Conservation (phyloP, 92 coral and sea anemone species). For the Plumapathes pennacea region DNA sequence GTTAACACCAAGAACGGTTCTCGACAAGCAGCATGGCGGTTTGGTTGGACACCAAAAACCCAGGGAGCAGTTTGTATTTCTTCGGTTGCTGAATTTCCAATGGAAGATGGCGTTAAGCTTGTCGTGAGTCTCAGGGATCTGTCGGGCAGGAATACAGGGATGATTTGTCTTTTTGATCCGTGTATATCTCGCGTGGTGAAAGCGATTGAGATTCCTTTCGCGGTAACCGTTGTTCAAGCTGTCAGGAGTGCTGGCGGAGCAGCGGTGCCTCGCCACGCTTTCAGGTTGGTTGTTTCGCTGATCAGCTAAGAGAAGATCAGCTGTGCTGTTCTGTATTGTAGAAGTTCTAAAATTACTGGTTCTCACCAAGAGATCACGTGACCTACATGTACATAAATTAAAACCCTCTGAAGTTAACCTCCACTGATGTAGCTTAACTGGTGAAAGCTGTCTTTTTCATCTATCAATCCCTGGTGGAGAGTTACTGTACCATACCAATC, state of each 20-base stretch:
- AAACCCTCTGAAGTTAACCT: too few relatives aligned
- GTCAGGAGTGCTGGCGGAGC: slow-evolving; percentile 65
- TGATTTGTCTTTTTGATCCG: slow-evolving; percentile 79
- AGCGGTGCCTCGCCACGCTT: slow-evolving; percentile 52
- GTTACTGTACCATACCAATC: too few relatives aligned
- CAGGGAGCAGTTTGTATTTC: slow-evolving; percentile 52
- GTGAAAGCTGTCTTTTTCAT: too few relatives aligned
- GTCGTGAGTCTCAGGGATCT: slow-evolving; percentile 66
- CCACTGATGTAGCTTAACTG: too few relatives aligned
- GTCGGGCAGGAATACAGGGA: slow-evolving; percentile 40
- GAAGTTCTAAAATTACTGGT: too few relatives aligned
- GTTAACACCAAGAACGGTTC: slow-evolving; percentile 56
- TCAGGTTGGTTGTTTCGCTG: too few relatives aligned
- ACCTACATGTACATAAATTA: too few relatives aligned
- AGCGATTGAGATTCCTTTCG: slow-evolving; percentile 65
- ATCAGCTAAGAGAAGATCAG: too few relatives aligned
- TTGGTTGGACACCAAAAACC: slow-evolving; percentile 62
- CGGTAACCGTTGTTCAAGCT: slow-evolving; percentile 64
- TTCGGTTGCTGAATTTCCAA: slow-evolving; percentile 55
- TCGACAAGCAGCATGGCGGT: slow-evolving; percentile 78
- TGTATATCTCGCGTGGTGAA: slow-evolving; percentile 70
- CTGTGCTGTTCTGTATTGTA: too few relatives aligned
- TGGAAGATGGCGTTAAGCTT: slow-evolving; percentile 50
- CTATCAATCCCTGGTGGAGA: too few relatives aligned
- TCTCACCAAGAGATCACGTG: too few relatives aligned